Evolutionary conservation across 1,140 invertebrate genomes (phyloP).

Genomic region (Drusus annulatus): DNA sequence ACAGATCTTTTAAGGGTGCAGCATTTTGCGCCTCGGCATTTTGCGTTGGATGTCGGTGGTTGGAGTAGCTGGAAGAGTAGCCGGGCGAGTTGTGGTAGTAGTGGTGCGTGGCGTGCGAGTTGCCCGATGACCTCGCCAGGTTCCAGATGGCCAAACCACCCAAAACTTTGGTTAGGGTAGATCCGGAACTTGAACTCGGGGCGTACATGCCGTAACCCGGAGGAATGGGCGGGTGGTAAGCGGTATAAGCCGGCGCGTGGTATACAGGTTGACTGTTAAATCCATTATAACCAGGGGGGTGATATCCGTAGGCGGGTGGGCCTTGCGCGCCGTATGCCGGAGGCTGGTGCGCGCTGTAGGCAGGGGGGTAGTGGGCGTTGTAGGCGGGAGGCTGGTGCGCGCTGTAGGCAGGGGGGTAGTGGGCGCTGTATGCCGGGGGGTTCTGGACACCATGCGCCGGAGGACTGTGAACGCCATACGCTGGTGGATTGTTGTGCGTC

Average conservation of each 20-base stretch:
- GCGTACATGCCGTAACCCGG: too few relatives aligned
- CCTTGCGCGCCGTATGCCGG: not conserved
- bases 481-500: conserved; percentile 1
- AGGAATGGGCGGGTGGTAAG: not conserved
- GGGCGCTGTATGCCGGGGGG: not conserved
- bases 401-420: not conserved
- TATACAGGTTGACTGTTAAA: not conserved
- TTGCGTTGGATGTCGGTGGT: conserved; percentile 10
- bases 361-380: not conserved
- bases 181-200: conserved; percentile 14
- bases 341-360: not conserved
- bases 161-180: conserved; percentile 40
- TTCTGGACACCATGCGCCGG: not conserved
- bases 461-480: not conserved
- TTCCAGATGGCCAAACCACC: conserved; percentile 49
- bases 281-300: not conserved
- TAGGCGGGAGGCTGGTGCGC: not conserved
- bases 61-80: not conserved
- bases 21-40: not conserved
- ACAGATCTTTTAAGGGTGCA: conserved; percentile 16
- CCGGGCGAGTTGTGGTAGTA: conserved; percentile 5
- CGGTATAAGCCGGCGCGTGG: not conserved
- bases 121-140: conserved; percentile 33
- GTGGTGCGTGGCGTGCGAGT: not conserved
- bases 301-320: not conserved